Conservation (phyloP, 2,797 vertebrate genomes). For the Acanthis flammea region DNA sequence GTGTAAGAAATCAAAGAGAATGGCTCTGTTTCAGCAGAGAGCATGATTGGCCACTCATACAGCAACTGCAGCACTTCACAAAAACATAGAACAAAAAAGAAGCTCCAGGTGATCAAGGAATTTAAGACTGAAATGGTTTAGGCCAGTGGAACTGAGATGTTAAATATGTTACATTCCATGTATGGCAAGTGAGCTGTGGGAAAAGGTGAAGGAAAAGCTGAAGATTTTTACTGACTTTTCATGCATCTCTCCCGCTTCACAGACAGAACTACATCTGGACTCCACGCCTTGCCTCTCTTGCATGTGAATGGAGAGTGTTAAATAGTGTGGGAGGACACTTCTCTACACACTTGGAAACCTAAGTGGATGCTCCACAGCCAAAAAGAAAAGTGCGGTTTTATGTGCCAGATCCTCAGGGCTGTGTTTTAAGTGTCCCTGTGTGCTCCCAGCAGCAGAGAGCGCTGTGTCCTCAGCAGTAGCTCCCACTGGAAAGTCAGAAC, state of each 20-base stretch:
- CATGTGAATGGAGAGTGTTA: accelerated
- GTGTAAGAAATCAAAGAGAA: neutral
- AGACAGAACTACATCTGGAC: neutral
- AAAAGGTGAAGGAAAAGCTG: neutral
- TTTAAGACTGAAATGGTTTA: neutral
- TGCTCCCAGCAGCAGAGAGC: neutral
- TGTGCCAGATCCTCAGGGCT: neutral
- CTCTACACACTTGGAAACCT: neutral
- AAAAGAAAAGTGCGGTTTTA: neutral
- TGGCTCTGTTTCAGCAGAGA: neutral
- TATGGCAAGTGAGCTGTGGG: neutral
- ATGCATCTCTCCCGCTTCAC: too few relatives aligned
- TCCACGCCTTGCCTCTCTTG: neutral
- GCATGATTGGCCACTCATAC: neutral
- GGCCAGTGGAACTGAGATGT: neutral
- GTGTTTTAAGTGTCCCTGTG: neutral
- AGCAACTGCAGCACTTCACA: neutral
- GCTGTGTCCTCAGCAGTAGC: neutral
- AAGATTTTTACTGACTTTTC: neutral
- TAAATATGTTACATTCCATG: neutral
- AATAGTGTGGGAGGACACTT: neutral
- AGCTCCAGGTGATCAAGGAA: neutral
- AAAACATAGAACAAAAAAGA: neutral
- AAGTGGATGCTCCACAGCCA: neutral
- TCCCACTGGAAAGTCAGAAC: neutral